These are phyloP conservation scores for Altica lythri DNA, from an alignment of 2,888 invertebrate genomes.

Conservation along the genomic window DNA sequence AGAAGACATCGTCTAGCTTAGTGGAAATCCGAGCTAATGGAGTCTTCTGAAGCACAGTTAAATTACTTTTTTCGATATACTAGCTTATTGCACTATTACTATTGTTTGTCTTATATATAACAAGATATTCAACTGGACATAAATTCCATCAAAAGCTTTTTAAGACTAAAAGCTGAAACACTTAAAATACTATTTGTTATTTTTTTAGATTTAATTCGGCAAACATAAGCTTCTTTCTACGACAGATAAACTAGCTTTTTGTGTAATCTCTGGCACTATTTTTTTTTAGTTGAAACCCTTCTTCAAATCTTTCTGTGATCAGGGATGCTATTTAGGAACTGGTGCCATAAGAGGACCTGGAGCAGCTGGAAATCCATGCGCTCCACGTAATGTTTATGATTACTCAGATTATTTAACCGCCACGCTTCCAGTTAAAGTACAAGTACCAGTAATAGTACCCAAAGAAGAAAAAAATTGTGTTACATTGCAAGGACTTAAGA, in stretches of 20 bases:
- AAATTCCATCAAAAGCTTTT: too few relatives aligned
- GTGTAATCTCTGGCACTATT: not conserved
- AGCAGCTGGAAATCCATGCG: constrained; percentile 9
- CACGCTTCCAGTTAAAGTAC: constrained; percentile 37
- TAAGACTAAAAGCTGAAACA: too few relatives aligned
- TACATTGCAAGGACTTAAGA: constrained; percentile 40
- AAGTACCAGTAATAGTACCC: constrained; percentile 39
- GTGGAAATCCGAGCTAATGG: too few relatives aligned
- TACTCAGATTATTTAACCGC: constrained; percentile 3
- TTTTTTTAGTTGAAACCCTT: constrained; percentile 22
- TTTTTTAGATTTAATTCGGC: not conserved
- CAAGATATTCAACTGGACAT: too few relatives aligned
- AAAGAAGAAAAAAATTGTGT: not conserved
- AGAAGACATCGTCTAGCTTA: too few relatives aligned
- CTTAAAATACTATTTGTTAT: too few relatives aligned
- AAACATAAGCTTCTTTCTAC: not conserved
- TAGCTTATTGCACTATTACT: too few relatives aligned
- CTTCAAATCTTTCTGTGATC: constrained; percentile 10
- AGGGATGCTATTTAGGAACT: not conserved
- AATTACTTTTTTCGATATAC: too few relatives aligned
- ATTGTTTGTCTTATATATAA: too few relatives aligned
- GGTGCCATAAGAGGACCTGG: constrained; percentile 1
- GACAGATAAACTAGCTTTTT: not conserved
- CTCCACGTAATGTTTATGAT: not conserved
- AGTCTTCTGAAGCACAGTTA: too few relatives aligned